Base-by-base conservation (phyloP, 2,888 invertebrate species). In the Microctonus aethiopoides region DNA sequence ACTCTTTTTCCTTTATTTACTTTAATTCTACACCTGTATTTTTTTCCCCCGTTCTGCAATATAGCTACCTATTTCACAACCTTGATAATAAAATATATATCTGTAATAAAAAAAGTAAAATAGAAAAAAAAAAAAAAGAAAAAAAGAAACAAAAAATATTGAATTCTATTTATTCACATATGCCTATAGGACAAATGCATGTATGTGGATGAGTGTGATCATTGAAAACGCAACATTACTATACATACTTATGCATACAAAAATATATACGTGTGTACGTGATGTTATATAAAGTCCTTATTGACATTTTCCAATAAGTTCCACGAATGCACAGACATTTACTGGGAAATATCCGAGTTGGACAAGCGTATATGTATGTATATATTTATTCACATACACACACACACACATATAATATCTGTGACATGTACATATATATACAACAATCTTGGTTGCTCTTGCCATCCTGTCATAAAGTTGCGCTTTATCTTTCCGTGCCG, bases 401-500 rank as follows among this genome's bases (percentile, higher is more conserved):
- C 16, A 29, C 16, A n/a, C 16, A 22, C 10, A 57, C 10, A 26
- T 11, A n/a, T n/a, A n/a, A n/a, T n/a, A n/a, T n/a, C n/a, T n/a
- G n/a, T n/a, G n/a, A n/a, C n/a, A n/a, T n/a, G n/a, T n/a, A n/a
- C n/a, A n/a, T n/a, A n/a, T n/a, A n/a, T n/a, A n/a, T n/a, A n/a
- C n/a, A n/a, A 16, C 34, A 20, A 32, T 64, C 16, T 36, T 54
- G 34, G 46, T 63, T 29, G 32, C 24, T 36, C 22, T 54, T 26
- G 39, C 65, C 29, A 61, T 41, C 78, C 72, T 81, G 81, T 81
- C 81, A 80, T 77, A 79, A 81, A 81, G 79, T 81, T 81, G 61
- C 77, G 75, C 79, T 80, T 80, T 81, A 80, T 80, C 80, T 77
- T 79, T 74, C 77, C 77, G 71, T 76, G 77, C 76, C 77, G 76